phyloP scores from a whole-genome alignment of 37 sponge, comb jelly and placozoan genomes.

The Agelas oroides region DNA sequence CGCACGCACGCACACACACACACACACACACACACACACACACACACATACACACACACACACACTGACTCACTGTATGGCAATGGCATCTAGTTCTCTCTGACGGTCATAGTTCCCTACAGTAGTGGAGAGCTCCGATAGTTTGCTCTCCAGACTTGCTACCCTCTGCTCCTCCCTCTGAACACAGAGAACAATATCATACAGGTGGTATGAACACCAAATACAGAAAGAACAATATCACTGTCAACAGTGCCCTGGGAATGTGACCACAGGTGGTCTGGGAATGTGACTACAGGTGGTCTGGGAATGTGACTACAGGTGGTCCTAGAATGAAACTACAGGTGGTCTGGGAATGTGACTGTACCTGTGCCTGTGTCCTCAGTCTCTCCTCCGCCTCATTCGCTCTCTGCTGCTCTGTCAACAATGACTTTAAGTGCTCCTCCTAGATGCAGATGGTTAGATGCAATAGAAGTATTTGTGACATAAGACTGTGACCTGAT shows the following conservation, averaged over 20 bases:
- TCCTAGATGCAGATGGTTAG: too few species aligned
- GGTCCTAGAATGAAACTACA: too few species aligned
- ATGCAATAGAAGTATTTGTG: not conserved
- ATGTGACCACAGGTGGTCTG: too few species aligned
- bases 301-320: too few species aligned
- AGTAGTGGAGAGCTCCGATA: slow-evolving; percentile 70
- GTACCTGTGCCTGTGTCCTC: slow-evolving; percentile 43
- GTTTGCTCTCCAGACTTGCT: slow-evolving; percentile 57
- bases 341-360: too few species aligned
- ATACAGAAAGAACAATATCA: not conserved
- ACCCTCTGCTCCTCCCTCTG: slow-evolving; percentile 69
- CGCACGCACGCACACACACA: not conserved
- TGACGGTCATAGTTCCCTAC: slow-evolving; percentile 67
- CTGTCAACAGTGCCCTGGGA: not conserved
- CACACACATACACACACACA: slow-evolving; percentile 22
- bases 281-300: too few species aligned
- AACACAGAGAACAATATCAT: not conserved
- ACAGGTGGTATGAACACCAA: not conserved
- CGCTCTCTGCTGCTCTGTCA: slow-evolving; percentile 46
- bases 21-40: slow-evolving; percentile 23
- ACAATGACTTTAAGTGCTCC: slow-evolving; percentile 24
- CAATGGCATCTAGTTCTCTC: slow-evolving; percentile 48
- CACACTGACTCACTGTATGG: slow-evolving; percentile 63
- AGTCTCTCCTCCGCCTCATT: slow-evolving; percentile 57
- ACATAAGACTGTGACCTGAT: not conserved